phyloP scores from a whole-genome alignment of 2,888 invertebrate genomes.

The Ormyrus pomaceus region DNA sequence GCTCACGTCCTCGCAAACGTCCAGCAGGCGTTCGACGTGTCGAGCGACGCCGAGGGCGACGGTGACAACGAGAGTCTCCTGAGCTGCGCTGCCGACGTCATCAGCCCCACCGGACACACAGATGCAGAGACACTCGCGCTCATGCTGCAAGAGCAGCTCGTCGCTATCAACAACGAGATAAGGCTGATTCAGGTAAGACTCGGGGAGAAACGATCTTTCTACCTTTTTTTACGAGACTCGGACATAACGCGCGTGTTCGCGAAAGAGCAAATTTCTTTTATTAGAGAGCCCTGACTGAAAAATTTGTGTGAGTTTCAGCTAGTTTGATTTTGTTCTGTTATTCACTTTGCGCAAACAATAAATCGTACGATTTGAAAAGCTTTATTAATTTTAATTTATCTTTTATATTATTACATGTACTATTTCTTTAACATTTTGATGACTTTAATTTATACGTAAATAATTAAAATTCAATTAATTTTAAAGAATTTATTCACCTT shows the following conservation, averaged over 20 bases:
- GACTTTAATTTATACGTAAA: too few relatives aligned
- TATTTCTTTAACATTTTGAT: too few relatives aligned
- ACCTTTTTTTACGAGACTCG: too few relatives aligned
- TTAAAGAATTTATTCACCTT: too few relatives aligned
- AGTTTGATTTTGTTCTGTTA: not conserved
- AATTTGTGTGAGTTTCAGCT: constrained; percentile 9
- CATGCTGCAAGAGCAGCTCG: constrained; percentile 99
- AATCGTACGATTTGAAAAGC: too few relatives aligned
- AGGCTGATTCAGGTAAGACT: constrained; percentile 78
- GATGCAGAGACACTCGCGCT: constrained; percentile 98
- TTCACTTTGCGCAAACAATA: too few relatives aligned
- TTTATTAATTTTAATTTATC: too few relatives aligned
- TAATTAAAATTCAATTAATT: too few relatives aligned
- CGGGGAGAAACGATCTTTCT: too few relatives aligned
- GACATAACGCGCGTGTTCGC: too few relatives aligned
- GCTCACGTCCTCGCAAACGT: constrained; percentile 93
- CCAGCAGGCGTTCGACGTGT: constrained; percentile 94
- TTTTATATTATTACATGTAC: too few relatives aligned
- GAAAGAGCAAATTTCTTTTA: too few relatives aligned
- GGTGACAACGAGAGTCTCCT: constrained; percentile 89
- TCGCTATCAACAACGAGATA: constrained; percentile 99
- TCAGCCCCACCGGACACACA: constrained; percentile 83
- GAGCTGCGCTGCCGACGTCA: constrained; percentile 82
- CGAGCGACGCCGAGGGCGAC: constrained; percentile 87
- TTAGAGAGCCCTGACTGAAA: constrained; percentile 12